Base-by-base conservation (phyloP, 2,113 vertebrate species). In the Macquaria australasica region DNA sequence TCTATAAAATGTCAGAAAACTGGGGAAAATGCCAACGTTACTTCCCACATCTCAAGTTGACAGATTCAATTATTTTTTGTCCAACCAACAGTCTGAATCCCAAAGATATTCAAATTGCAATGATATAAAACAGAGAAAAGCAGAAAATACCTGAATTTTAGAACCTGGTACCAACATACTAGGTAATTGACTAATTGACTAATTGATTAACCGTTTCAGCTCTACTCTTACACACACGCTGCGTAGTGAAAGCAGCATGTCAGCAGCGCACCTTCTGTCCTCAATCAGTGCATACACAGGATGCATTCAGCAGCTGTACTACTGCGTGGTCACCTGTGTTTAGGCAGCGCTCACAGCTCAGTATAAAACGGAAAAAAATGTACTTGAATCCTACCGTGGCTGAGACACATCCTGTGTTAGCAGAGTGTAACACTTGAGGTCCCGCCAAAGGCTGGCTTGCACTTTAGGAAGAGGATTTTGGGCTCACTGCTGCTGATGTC, bases 381-480 rank as follows among this genome's bases (percentile, higher is more conserved):
- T 31, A 31, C 75, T 71, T 56, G 14, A 83, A n/a, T 25, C 55
- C 28, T 21, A 20, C 28, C 6, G 2, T 25, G 58, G 31, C 59
- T 75, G 51, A 78, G 55, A 77, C 31, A 3, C 67, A 59, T 63
- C 55, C 58, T 74, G 25, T 81, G 31, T 66, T 59, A 55, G 23
- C 37, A 25, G 51, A 64, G n/a, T 73, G 34, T 76, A 60, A 73
- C 53, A 62, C 59, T 68, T 88, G 43, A 73, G 51, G n/a, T 76
- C 10, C 77, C 62, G 78, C 41, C 85, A 83, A 77, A 73, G 23
- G 23, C 74, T 76, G 77, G 60, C 73, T 56, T 77, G 60, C 21
- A 45, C 73, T 79, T 74, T 28, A 56, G 51, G 41, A 77, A 53
- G 28, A 63, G 43, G 79, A 62, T 71, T 51, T 69, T 82, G 63